phyloP scores from a whole-genome alignment of 2,113 vertebrate species.

The western clawed frog (Xenopus tropicalis) region DNA sequence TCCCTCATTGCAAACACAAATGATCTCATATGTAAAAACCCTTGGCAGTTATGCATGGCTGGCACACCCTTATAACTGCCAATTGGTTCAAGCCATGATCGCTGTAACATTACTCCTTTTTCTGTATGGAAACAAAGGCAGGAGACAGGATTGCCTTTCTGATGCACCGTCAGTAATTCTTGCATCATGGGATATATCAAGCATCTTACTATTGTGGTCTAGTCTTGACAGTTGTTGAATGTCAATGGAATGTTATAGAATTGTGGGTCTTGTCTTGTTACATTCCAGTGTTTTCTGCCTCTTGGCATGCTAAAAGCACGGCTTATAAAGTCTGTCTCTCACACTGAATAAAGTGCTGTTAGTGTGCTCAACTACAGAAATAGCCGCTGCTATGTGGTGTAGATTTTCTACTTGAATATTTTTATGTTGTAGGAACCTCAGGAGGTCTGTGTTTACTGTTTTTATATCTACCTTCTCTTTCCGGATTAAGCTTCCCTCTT shows the following conservation, averaged over 20 bases:
- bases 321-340: conserved; percentile 76
- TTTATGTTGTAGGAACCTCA: conserved; percentile 93
- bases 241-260: conserved; percentile 74
- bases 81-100: conserved; percentile 13
- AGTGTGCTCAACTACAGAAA: conserved; percentile 84
- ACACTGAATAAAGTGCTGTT: conserved; percentile 74
- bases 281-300: conserved; percentile 91
- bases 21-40: too few relatives aligned
- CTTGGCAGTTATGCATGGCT: too few relatives aligned
- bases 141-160: conserved; percentile 45
- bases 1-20: too few relatives aligned
- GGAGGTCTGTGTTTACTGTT: conserved; percentile 90
- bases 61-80: too few relatives aligned
- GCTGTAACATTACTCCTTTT: conserved; percentile 3
- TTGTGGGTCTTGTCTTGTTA: conserved; percentile 83
- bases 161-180: conserved; percentile 60
- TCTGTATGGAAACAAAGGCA: conserved; percentile 10
- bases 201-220: conserved; percentile 68
- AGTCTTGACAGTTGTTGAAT: conserved; percentile 72
- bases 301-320: conserved; percentile 82
- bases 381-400: conserved; percentile 88
- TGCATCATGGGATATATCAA: conserved; percentile 90
- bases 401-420: conserved; percentile 96
- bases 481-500: conserved; percentile 73
- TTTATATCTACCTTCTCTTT: conserved; percentile 83